These are phyloP conservation scores for Sceloporus tristichus DNA, from an alignment of 2,113 vertebrate genomes.

Conservation along the genomic window DNA sequence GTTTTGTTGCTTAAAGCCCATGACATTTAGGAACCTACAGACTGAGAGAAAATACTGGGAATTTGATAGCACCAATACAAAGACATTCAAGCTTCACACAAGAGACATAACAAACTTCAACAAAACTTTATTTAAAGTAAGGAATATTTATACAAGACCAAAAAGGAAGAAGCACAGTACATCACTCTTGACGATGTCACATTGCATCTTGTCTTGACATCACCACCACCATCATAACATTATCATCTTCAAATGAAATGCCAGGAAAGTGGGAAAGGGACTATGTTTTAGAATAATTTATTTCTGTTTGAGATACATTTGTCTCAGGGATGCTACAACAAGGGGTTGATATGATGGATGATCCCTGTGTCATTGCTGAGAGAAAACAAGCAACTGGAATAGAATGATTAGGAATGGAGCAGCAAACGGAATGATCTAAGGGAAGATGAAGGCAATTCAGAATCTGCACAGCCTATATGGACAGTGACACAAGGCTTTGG, in stretches of 20 bases:
- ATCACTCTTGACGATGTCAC: neutral
- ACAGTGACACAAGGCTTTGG: no score
- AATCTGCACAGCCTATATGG: no score
- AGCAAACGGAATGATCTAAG: no score
- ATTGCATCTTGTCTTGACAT: neutral
- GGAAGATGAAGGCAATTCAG: no score
- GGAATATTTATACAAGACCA: neutral
- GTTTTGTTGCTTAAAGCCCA: no score
- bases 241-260: neutral
- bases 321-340: no score
- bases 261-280: neutral
- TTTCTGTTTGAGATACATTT: no score
- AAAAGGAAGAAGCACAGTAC: neutral
- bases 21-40: no score
- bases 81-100: neutral
- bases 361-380: no score
- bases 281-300: neutral
- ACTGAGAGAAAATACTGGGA: neutral
- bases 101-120: neutral
- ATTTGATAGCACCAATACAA: neutral
- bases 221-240: neutral
- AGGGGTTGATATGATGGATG: no score
- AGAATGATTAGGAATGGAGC: no score
- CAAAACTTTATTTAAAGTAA: neutral
- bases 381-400: no score